Evolutionary conservation across 2,888 invertebrate genomes (phyloP), one percentile per base, ranked within the genome.

Genomic region (Crocallis elinguaria): DNA sequence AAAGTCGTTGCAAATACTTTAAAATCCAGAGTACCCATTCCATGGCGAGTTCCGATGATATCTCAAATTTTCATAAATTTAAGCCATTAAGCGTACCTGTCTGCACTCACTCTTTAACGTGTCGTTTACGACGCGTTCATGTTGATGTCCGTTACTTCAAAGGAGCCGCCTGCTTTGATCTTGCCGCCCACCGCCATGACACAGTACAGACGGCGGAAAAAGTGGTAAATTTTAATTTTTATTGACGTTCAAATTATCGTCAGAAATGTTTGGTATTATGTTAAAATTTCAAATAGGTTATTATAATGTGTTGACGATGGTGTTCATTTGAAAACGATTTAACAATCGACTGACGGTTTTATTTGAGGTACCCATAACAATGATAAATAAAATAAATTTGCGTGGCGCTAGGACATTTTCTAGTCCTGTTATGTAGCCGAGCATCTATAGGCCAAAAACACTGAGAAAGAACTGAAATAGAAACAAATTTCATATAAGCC

Each of bases 81-180:
- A 13, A 49, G 52, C 58, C 43, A 51, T 43, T 51, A 44, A 39
- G 44, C 30, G 43, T 58, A 56, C 53, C 61, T 52, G 64, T 53
- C 60, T 52, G 42, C 68, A 64, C 61, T 66, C 69, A 69, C 70
- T 66, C 67, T 63, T 65, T 56, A 64, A 73, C 77, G 81, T 77
- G 79, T 79, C 80, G 75, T 77, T 78, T 74, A 74, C 77, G 76
- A 70, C 72, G 67, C 70, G 71, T 69, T 71, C 60, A 74, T 71
- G 73, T 73, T 73, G 76, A 77, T 77, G 71, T 63, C 64, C 66
- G 64, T 64, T 66, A 71, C 77, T 70, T 81, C 77, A 84, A 84
- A 85, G 73, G 67, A 44, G 66, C 83, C 84, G 85, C 70, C 54
- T 46, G 57, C 81, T 85, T 85, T 85, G 77, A 84, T 78, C 76